Conservation (phyloP, 2,113 vertebrate species). For the Zosterops lateralis region DNA sequence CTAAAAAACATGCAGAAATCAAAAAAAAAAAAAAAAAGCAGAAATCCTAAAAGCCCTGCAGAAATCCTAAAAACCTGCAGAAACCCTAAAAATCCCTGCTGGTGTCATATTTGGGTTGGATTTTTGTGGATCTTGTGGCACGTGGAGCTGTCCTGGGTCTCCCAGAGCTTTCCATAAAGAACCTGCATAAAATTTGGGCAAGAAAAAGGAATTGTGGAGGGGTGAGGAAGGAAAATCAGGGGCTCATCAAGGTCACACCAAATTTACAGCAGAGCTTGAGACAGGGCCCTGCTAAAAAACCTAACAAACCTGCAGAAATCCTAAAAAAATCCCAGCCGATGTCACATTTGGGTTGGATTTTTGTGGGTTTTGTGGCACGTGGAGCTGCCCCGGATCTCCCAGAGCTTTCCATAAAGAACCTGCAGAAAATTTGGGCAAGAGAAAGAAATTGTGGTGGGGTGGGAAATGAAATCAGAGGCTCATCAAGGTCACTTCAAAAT, state of each 20-base stretch:
- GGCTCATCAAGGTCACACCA: not conserved
- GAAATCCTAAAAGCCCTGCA: too few species aligned
- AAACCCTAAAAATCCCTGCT: too few species aligned
- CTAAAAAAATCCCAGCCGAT: not conserved
- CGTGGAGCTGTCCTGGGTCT: too few species aligned
- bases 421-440: not conserved
- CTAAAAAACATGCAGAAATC: too few species aligned
- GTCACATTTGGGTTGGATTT: too few species aligned
- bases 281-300: not conserved
- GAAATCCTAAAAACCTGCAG: too few species aligned
- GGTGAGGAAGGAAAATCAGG: not conserved
- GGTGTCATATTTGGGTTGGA: too few species aligned
- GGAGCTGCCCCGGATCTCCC: not conserved
- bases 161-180: not conserved
- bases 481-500: not conserved
- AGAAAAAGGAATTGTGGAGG: not conserved
- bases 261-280: not conserved
- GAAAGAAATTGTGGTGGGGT: not conserved
- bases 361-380: rapidly evolving
- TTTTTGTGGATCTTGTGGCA: too few species aligned
- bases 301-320: not conserved
- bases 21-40: too few species aligned
- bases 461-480: not conserved
- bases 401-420: not conserved
- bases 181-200: not conserved